These are phyloP conservation scores for Anhinga rufa DNA, from an alignment of 2,113 vertebrate genomes.

Conservation along the genomic window DNA sequence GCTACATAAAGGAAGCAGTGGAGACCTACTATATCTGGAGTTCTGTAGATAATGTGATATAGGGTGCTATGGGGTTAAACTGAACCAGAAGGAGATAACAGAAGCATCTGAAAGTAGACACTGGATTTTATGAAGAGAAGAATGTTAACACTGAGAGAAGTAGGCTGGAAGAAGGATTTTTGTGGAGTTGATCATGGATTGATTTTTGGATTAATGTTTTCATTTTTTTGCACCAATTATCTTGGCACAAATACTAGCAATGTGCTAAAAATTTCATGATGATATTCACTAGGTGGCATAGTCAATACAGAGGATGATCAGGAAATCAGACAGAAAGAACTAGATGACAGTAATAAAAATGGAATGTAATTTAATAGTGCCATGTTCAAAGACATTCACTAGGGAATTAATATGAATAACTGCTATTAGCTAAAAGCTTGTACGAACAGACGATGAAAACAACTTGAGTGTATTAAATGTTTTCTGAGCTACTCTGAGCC, in stretches of 20 bases:
- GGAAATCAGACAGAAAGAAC: background rate
- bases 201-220: background rate
- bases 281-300: conserved; percentile 4
- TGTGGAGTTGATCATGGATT: background rate
- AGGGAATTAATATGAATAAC: background rate
- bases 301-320: background rate
- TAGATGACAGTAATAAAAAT: conserved; percentile 15
- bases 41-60: background rate
- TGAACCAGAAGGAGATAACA: background rate
- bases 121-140: background rate
- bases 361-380: background rate
- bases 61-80: background rate
- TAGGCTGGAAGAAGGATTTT: background rate
- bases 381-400: background rate
- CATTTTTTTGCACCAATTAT: background rate
- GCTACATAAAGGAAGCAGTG: background rate
- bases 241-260: background rate
- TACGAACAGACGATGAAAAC: background rate
- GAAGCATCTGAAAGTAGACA: background rate
- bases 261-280: background rate
- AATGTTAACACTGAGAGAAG: background rate
- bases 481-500: background rate
- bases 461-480: background rate
- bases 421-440: conserved; percentile 8
- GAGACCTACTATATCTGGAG: background rate